These are phyloP conservation scores for Phlogophora meticulosa DNA, from an alignment of 2,888 invertebrate genomes.

Conservation along the genomic window DNA sequence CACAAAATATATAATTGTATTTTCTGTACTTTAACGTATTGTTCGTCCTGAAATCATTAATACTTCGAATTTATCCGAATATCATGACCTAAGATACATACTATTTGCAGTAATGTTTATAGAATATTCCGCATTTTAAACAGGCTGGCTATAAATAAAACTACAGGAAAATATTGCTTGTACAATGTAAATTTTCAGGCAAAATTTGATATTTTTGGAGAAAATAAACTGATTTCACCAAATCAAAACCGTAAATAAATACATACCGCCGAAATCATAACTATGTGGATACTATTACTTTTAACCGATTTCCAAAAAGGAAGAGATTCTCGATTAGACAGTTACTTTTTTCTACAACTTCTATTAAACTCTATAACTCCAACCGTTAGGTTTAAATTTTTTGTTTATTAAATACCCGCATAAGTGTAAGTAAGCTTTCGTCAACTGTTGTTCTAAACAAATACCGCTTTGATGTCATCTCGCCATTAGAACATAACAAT, in stretches of 20 bases:
- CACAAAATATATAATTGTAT: background rate
- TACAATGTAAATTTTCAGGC: slow-evolving; percentile 51
- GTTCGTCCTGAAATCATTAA: background rate
- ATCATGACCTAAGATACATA: slow-evolving; percentile 3
- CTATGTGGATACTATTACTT: slow-evolving; percentile 6
- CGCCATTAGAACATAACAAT: slow-evolving; percentile 49
- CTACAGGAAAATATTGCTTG: slow-evolving; percentile 35
- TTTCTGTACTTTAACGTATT: background rate
- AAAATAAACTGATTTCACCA: slow-evolving; percentile 16
- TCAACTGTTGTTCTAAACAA: slow-evolving; percentile 30
- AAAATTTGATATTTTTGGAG: slow-evolving; percentile 16
- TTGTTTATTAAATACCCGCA: slow-evolving; percentile 17
- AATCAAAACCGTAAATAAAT: slow-evolving; percentile 1
- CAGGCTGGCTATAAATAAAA: slow-evolving; percentile 39
- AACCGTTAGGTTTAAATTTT: slow-evolving; percentile 10
- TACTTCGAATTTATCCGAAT: background rate
- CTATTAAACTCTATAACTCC: background rate
- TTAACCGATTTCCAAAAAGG: too few species aligned
- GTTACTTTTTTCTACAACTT: background rate
- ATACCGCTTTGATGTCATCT: slow-evolving; percentile 53
- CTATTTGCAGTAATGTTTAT: slow-evolving; percentile 37
- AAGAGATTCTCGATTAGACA: too few species aligned
- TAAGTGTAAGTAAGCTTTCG: slow-evolving; percentile 33
- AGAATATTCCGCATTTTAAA: slow-evolving; percentile 45
- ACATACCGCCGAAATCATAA: background rate